Evolutionary conservation across 2,113 vertebrate genomes (phyloP), one percentile per base, ranked within the genome.

Genomic region (Cacatua alba): DNA sequence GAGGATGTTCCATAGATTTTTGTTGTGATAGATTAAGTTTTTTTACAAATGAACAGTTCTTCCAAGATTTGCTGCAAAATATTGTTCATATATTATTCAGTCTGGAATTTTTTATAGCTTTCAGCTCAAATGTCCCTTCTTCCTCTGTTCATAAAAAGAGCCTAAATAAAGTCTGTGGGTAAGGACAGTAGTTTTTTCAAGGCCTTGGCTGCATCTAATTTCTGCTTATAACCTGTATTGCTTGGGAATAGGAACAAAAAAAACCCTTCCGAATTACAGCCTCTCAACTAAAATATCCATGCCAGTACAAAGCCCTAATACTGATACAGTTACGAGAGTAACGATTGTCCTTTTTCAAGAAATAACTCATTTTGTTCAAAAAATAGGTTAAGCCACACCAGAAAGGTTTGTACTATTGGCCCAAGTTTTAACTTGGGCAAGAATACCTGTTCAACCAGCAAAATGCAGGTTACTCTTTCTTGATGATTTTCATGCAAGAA

Each of bases 181-280:
- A 43, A 60, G 11, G 20, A 23, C 9, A 28, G 2, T 4, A 35
- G 23, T 16, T 90, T 88, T 90, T 62, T n/a, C 6, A 41, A 57
- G 17, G 25, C 21, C 10, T 59, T 44, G 28, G 4, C 35, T 78
- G 6, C 29, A 33, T 59, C 43, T 55, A 7, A 17, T 52, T 82
- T 63, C 53, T 74, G 5, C 5, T 41, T 13, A 17, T 11, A 35
- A 11, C 11, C 9, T 65, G 3, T 44, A 41, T 19, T 43, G 41
- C 4, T 64, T 69, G 57, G 49, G 26, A 82, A 52, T 3, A 65
- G 35, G 29, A 55, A 10, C 1, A 39, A 55, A 72, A 52, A 48
- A 20, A 0, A 0, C 9, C 15, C 46, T 41, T 11, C 6, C 21
- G 65, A 43, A 65, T 48, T 65, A 16, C 44, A 49, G 3, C n/a